Evolutionary conservation across 2,888 invertebrate species (phyloP).

Genomic region (Tenthredo scrophulariae): DNA sequence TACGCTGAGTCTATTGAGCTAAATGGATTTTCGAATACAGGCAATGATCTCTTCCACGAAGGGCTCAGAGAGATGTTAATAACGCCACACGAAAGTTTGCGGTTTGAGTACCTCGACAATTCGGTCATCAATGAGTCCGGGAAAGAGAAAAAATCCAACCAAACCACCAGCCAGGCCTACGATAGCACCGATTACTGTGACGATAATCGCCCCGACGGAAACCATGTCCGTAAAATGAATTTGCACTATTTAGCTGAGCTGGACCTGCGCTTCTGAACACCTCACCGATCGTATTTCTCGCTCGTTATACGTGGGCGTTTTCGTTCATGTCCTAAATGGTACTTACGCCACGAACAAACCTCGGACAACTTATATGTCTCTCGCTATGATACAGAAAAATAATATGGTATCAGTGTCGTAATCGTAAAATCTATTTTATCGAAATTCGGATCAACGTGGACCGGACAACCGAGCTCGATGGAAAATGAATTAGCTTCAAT

Average conservation of each 20-base stretch:
- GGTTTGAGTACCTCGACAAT: conserved; percentile 25
- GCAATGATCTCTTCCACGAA: not conserved
- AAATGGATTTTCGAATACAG: not conserved
- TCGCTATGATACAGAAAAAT: not conserved
- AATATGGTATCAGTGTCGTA: not conserved
- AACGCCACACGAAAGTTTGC: not conserved
- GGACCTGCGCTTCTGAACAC: not conserved
- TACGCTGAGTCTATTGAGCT: not conserved
- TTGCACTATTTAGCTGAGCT: not conserved
- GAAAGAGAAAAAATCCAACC: conserved; percentile 9
- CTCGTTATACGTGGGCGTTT: not conserved
- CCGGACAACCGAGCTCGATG: not conserved
- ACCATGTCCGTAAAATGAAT: not conserved
- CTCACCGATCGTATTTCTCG: not conserved
- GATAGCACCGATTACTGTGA: conserved; percentile 22
- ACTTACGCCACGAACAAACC: not conserved
- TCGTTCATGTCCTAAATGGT: no score
- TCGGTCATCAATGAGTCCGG: conserved; percentile 4
- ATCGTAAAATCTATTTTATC: conserved; percentile 16
- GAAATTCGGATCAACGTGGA: not conserved
- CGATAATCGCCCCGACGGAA: not conserved
- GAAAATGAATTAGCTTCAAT: not conserved
- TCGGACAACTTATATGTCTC: not conserved
- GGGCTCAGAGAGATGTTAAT: not conserved
- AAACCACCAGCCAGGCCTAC: conserved; percentile 31